Base-by-base conservation (phyloP, 2,888 invertebrate species). In the Napeogenes sylphis region DNA sequence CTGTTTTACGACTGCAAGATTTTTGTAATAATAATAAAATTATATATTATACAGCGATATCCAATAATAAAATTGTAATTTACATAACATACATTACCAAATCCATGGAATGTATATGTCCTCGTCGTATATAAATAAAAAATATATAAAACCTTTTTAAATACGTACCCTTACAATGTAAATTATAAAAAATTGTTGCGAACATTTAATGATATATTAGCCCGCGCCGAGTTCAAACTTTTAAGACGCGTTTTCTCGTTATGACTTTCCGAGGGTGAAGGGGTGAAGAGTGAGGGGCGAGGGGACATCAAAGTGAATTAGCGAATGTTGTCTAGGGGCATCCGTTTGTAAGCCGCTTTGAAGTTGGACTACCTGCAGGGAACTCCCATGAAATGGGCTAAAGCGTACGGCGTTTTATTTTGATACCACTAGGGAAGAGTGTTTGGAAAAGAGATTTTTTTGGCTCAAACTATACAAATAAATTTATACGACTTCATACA, bases 291-390 rank as follows among this genome's bases (percentile, higher is more conserved):
- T 30, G 51, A 75, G 75, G 77, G 71, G 74, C 70, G 77, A 77
- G 81, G 84, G 83, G 80, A 89, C 87, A 89, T 90, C 89, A 90
- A 90, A 90, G 90, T 83, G 88, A 90, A 90, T 90, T 90, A 90
- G 84, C 86, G 85, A 88, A 86, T 87, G 89, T 89, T 90, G 88
- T 89, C 87, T 88, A 82, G 84, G 88, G 88, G 90, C 85, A 87
- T 87, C 87, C 86, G 86, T 81, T 85, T 85, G 86, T 88, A 83
- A 86, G 84, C 85, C 79, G 84, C 88, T 90, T 90, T 90, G 89
- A 89, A 85, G 86, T 87, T 80, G 75, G 76, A 81, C 80, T 82
- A 85, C 85, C 87, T 84, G 83, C 81, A 79, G 84, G 77, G 81
- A 73, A 78, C 78, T 78, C 74, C 74, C 75, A 75, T 72, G 76